Evolutionary conservation across 2,888 invertebrate genomes (phyloP).

Genomic region (Bhutanitis thaidina): DNA sequence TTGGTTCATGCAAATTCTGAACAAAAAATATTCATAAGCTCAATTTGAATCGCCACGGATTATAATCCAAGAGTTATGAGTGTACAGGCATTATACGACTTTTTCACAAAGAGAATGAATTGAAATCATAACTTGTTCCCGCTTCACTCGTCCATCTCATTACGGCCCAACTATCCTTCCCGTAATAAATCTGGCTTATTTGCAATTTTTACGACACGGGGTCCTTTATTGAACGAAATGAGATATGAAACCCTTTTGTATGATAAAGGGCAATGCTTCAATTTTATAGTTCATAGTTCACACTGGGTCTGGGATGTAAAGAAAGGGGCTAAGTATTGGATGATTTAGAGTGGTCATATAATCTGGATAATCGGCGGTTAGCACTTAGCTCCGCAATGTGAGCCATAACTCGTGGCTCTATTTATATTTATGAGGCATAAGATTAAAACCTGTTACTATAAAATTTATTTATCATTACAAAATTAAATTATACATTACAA

Average conservation of each 20-base stretch:
- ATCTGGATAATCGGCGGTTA: constrained; percentile 66
- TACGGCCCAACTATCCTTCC: constrained; percentile 37
- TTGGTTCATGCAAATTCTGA: too few relatives aligned
- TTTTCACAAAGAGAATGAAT: constrained; percentile 28
- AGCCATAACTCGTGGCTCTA: constrained; percentile 30
- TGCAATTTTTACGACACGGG: constrained; percentile 68
- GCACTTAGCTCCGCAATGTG: constrained; percentile 50
- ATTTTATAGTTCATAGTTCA: constrained; percentile 77
- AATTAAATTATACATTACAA: too few relatives aligned
- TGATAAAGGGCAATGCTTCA: constrained; percentile 66
- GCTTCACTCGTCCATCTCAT: constrained; percentile 43
- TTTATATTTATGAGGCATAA: constrained; percentile 27
- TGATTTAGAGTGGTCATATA: constrained; percentile 72
- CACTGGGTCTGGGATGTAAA: constrained; percentile 42
- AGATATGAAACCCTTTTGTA: constrained; percentile 63
- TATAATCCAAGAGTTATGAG: constrained; percentile 2
- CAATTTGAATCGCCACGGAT: constrained; percentile 16
- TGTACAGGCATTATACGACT: constrained; percentile 6
- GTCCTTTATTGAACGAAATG: constrained; percentile 58
- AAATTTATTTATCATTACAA: too few relatives aligned
- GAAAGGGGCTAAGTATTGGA: constrained; percentile 61
- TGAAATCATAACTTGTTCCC: constrained; percentile 33
- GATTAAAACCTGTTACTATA: too few relatives aligned
- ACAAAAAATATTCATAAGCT: constrained; percentile 2
- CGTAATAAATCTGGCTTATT: constrained; percentile 60